Base-by-base conservation (phyloP, 2,113 vertebrate genomes). In the Eudyptes chrysolophus region DNA sequence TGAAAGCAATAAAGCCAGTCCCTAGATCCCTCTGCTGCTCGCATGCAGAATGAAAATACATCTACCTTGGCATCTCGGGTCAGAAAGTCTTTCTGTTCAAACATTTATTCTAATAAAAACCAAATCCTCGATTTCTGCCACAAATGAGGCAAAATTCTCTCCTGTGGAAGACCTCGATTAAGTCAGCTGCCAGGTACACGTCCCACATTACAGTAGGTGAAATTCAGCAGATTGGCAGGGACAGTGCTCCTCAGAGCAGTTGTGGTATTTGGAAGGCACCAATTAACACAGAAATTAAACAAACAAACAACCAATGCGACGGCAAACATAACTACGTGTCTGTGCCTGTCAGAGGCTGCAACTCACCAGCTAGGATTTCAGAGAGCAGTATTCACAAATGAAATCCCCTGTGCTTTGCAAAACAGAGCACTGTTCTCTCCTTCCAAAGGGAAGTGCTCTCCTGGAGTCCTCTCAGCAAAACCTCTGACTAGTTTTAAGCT, bases 231-330 rank as follows among this genome's bases (percentile, higher is more conserved):
- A 54, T 32, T 62, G 68, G 62, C 79, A 88, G 75, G 32, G 85
- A 48, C 38, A 60, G 42, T 70, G 71, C 55, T 88, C 27, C 66
- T 84, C 46, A 70, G 46, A 95, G 87, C 58, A 93, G 91, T 0
- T 88, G 66, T 62, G 49, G 58, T 69, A 92, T 90, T 92, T 96
- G 78, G 60, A 96, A 97, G 62, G 71, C n/a, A 80, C 38, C 68
- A 90, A 60, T 94, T 92, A 93, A 83, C 55, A 69, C 18, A 66
- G 55, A 92, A 94, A 93, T 92, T 86, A 94, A 96, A 86, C 81
- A 94, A 96, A 90, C 72, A 92, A 97, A 96, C 58, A 96, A 70
- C 8, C 55, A 96, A 70, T 8, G 8, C 20, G 25, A 46, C 1
- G 3, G 89, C 68, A 95, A 95, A 94, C 38, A 90, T 71, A 90